phyloP scores from a whole-genome alignment of 2,113 vertebrate species.

The Acrocephalus kingi region DNA sequence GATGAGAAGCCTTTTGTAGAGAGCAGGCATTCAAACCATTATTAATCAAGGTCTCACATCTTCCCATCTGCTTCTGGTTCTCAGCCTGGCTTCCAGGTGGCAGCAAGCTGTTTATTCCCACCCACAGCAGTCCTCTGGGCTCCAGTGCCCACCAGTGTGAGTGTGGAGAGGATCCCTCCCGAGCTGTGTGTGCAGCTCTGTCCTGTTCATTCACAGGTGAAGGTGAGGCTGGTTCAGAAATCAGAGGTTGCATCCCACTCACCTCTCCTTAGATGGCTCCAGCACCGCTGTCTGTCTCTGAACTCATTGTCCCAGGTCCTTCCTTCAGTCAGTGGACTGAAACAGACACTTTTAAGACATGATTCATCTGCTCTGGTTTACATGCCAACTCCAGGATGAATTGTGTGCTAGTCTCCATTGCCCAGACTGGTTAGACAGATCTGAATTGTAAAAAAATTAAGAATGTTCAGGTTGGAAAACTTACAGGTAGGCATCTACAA shows the following conservation, averaged over 20 bases:
- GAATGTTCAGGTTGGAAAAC: background rate
- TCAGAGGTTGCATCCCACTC: background rate
- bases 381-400: background rate
- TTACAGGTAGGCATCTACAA: background rate
- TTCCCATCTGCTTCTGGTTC: background rate
- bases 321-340: background rate
- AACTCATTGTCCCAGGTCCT: background rate
- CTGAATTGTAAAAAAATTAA: background rate
- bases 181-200: background rate
- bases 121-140: background rate
- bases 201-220: background rate
- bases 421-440: background rate
- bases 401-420: background rate
- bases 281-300: background rate
- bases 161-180: accelerated
- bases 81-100: background rate
- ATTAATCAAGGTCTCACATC: background rate
- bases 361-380: background rate
- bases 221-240: background rate
- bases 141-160: background rate
- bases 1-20: background rate
- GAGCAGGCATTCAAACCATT: background rate
- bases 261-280: background rate
- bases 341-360: background rate
- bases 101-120: background rate